Base-by-base conservation (phyloP, 2,888 invertebrate species). In the Parascotia fuliginaria region DNA sequence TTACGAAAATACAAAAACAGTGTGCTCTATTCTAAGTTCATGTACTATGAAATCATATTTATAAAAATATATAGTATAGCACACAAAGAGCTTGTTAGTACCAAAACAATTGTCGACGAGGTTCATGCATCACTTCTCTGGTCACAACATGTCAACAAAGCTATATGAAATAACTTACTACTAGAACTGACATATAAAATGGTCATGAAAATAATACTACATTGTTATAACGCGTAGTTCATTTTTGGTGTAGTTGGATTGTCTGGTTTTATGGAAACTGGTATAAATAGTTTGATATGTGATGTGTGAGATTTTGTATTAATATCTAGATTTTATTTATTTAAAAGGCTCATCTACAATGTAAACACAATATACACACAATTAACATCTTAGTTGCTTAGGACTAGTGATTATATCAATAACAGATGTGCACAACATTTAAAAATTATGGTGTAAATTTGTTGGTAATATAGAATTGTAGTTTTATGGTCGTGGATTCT, bases 71-170 rank as follows among this genome's bases (percentile, higher is more conserved):
- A 37, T 29, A 9, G 31, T 24, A 41, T 24, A 12, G 9, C 11
- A 46, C 27, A 69, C 55, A 60, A 65, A 55, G 59, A 44, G 50
- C 34, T 56, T 57, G 61, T 68, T 68, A 65, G 49, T 47, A 60
- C 42, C 44, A 69, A 63, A 65, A 70, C 67, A 73, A 73, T 71
- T 61, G 64, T 44, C 55, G 53, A 57, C 65, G 50, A 68, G 69
- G 60, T 69, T 60, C 75, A 77, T 79, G 75, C 72, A 76, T 76
- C 78, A 74, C 70, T 66, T 33, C 53, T 46, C 31, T 65, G 77
- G 79, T 75, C 77, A 77, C 75, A 78, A 77, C 77, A 80, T 68
- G 78, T 79, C 82, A 81, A 80, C 81, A 80, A 66, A 75, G 75
- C 80, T 78, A 79, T 78, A 79, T 37, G 41, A 44, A 27, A 37